Base-by-base conservation (phyloP, 2,888 invertebrate species). In the Sycophila texana region DNA sequence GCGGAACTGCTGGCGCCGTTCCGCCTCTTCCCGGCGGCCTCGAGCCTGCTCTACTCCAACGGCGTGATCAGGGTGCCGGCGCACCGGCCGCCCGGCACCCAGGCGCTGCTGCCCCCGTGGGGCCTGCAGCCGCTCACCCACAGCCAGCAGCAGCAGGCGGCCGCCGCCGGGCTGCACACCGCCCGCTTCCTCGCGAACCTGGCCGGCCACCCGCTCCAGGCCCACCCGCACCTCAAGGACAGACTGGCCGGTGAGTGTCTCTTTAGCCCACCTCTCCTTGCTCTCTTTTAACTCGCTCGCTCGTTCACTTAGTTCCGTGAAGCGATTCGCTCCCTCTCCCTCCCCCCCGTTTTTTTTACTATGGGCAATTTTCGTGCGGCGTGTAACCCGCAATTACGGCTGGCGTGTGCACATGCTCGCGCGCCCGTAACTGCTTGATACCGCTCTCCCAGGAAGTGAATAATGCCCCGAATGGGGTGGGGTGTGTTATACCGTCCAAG, bases 21-120 rank as follows among this genome's bases (percentile, higher is more conserved):
- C 83, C 85, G 74, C 81, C 87, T 77, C 74, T 90, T 73, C 85
- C 90, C 83, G 83, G 88, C 7, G 84, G 88, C 88, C 22, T 88
- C 89, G 1, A 87, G 90, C 16, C 83, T 90, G 74, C 87, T 90
- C 77, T 90, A 90, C 88, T 90, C 93, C 74, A 91, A 92, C 79
- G 94, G 93, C 77, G 97, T 96, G 67, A 94, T 96, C 84, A 92
- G 96, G 87, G 96, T 96, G 83, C 96, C 96, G 70, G 96, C 96
- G 77, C 97, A 97, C 88, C 91, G 96, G 85, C 94, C 94, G 22
- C 90, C 93, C 83, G 92, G 88, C 83, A 92, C 22, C 4, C 30
- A 30, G 16, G 61, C 26, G 4, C 84, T 89, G 39, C 84, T 88
- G 77, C 86, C 87, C 18, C 83, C 84, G 51, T 84, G 84, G 84